Evolutionary conservation across 1,140 invertebrate species (phyloP), one percentile per base, ranked within the genome.

Genomic region (Maconellicoccus hirsutus): DNA sequence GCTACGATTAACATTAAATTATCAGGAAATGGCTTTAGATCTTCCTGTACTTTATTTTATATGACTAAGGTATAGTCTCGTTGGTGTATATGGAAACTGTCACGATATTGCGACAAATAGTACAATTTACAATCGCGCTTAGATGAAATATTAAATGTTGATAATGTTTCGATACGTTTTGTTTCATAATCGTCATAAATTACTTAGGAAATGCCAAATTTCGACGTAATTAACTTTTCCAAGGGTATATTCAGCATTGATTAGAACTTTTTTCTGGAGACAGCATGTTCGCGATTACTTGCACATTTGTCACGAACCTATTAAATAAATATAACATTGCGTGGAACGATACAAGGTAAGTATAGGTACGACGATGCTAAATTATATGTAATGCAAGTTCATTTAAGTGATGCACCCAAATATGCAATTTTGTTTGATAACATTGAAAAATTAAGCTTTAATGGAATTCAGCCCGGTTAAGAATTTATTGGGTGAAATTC

Each of bases 61-160:
- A 52, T 16, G 10, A 33, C 2, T 52, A 3, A 52, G 4, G 6
- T 52, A 8, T 52, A 6, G 4, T 19, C n/a, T 52, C 16, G 42
- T 52, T 52, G n/a, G 42, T 19, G 42, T 52, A 52, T 38, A 38
- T 38, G 14, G 12, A 3, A 16, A 52, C 42, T 19, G 42, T 52
- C 42, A 52, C 42, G 42, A 52, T 52, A 52, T 52, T 52, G 42
- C 16, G 42, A 52, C 42, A 52, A 52, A 52, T 52, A 52, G n/a
- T 16, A 52, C n/a, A 52, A 52, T 52, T 52, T 52, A 52, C 42
- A 52, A 52, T 52, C 10, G 42, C 10, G 42, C 42, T 52, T 52
- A 16, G 42, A 52, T 52, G 42, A 52, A 52, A 52, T 52, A 52
- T 52, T 4, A 52, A 52, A 52, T 52, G 42, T 16, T 52, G 42